Percentiles rank a stretch among this genome's conserved stretches.
phyloP scores from a whole-genome alignment of 2,113 vertebrate species.

The Mormyrus iriodes region DNA sequence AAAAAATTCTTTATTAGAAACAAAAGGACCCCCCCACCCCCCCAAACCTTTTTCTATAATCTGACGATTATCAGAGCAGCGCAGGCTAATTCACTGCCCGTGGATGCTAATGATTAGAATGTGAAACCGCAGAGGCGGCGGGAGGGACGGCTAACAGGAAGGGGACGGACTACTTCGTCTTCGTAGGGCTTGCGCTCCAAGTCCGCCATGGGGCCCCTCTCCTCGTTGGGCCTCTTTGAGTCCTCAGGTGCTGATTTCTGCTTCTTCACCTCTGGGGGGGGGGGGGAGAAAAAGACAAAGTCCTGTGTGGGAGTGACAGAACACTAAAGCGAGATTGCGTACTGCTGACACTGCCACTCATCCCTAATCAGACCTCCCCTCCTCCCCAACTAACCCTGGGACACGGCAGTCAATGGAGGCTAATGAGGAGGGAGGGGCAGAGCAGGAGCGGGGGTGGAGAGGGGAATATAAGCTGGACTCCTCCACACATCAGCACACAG shows the following conservation, averaged over 20 bases:
- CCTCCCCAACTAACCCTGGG: not conserved
- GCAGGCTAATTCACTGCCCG: constrained; percentile 77
- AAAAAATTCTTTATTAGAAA: constrained; percentile 69
- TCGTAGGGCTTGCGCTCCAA: constrained; percentile 82
- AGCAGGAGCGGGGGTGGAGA: not conserved
- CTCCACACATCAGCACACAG: not conserved
- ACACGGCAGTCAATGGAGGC: not conserved
- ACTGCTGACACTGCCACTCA: not conserved
- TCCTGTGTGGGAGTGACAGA: not conserved
- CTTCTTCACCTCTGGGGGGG: constrained; percentile 86
- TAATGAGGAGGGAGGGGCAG: not conserved
- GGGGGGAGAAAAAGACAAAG: constrained; percentile 43
- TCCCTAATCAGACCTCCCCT: not conserved
- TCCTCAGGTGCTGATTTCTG: constrained; percentile 94
- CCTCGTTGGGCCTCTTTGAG: constrained; percentile 78
- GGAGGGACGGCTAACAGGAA: constrained; percentile 64
- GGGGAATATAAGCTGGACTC: not conserved
- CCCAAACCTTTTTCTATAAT: constrained; percentile 63
- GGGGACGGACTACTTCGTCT: constrained; percentile 89
- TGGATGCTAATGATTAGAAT: constrained; percentile 75
- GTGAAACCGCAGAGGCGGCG: constrained; percentile 69
- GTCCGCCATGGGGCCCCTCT: constrained; percentile 73
- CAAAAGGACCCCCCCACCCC: not conserved
- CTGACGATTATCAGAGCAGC: constrained; percentile 80
- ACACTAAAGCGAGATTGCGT: not conserved